Percentiles rank a stretch among this genome's conserved stretches.
Evolutionary conservation across 2,113 vertebrate genomes (phyloP).

Genomic region (Engystomops pustulosus): DNA sequence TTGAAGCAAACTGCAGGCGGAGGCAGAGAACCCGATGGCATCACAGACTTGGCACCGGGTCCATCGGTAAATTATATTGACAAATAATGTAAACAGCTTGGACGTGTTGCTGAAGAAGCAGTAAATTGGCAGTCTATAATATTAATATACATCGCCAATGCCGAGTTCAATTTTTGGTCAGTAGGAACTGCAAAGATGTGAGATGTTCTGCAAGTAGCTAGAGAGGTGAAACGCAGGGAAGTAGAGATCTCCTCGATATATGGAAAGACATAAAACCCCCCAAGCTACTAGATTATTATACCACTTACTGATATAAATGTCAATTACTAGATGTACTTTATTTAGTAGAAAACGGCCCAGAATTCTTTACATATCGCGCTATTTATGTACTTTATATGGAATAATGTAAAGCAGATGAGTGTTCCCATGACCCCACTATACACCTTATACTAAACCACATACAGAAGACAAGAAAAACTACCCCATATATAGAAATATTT

Average conservation of each 20-base stretch:
- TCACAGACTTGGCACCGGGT: conserved; percentile 13
- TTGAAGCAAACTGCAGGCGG: not conserved
- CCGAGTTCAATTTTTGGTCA: conserved; percentile 32
- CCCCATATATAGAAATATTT: too few species aligned
- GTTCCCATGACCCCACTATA: too few species aligned
- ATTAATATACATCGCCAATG: conserved; percentile 34
- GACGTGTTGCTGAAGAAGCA: conserved; percentile 31
- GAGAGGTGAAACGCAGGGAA: not conserved
- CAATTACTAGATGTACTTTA: too few species aligned
- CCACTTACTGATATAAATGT: not conserved
- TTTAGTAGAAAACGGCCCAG: too few species aligned
- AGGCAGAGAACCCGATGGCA: conserved; percentile 9
- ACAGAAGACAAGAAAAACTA: too few species aligned
- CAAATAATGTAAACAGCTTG: conserved; percentile 43
- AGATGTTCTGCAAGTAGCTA: conserved; percentile 17
- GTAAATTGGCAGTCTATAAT: conserved; percentile 44
- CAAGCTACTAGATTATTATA: not conserved
- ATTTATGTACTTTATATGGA: too few species aligned
- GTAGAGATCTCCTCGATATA: not conserved
- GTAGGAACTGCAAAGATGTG: conserved; percentile 69
- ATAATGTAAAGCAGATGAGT: too few species aligned
- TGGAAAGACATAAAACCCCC: not conserved
- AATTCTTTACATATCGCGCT: too few species aligned
- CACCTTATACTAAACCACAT: too few species aligned
- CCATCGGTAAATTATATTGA: conserved; percentile 29